Evolutionary conservation across 1,140 invertebrate species (phyloP), one percentile per base, ranked within the genome.

Genomic region (Radopholus similis): DNA sequence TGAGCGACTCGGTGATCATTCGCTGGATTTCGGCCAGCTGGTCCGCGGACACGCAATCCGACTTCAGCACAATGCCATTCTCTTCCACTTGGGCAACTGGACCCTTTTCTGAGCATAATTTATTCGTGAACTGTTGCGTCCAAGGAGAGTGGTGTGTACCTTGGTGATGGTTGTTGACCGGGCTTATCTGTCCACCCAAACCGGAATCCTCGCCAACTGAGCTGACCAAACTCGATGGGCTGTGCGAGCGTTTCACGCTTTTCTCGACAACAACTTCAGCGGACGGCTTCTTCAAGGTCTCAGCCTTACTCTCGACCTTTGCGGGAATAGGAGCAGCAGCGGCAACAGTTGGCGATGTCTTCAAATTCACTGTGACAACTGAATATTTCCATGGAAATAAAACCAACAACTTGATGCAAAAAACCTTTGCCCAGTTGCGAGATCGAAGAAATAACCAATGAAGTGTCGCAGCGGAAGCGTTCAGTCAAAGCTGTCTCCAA

Each of bases 161-260:
- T 47, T 47, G 0, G 15, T 47, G n/a, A 5, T 4, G 5, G 55
- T 75, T 47, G 35, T 59, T 54, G 44, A 73, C 72, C 15, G 76
- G 76, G 38, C 70, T 73, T 34, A 75, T 75, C 28, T 73, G 71
- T 15, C 63, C 63, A 4, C 71, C 71, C 6, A 77, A 58, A 42
- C 77, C 77, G 30, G 74, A 78, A 44, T 77, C 76, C 13, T 78
- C 75, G 15, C 75, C 74, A 11, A 76, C 72, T 13, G 73, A 76
- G 66, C 77, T 79, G 6, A 76, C 74, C 47, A 77, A 57, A 53
- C 73, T 76, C 15, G 73, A 72, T 26, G 77, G 76, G 49, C 76
- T 77, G 34, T 67, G 68, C 8, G 75, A 73, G 40, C 71, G 75
- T 21, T 78, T 78, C 56, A 78, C 76, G 4, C 32, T 54, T 54